Evolutionary conservation across 2,888 invertebrate genomes (phyloP), one percentile per base, ranked within the genome.

Genomic region (Apeira syringaria): DNA sequence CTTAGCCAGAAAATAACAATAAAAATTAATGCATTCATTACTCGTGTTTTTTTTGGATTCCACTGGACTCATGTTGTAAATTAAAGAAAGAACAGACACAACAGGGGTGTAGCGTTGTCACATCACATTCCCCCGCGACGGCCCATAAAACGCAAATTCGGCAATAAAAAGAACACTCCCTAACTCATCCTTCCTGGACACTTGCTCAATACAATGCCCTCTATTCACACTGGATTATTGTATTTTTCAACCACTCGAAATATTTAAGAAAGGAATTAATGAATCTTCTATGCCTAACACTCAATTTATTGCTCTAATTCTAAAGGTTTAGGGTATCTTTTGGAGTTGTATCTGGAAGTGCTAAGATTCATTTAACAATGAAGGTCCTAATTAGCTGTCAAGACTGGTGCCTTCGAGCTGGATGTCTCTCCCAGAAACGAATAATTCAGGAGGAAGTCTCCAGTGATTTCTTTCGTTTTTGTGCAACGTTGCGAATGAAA

Each of bases 341-440:
- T 62, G 58, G 43, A 43, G 47, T 44, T 60, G 47, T 47, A 48
- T 59, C 52, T 63, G 52, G 53, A 56, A 57, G 61, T 65, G 68
- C 74, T 66, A 81, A 86, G 80, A 86, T 86, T 80, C 70, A 66
- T 74, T 82, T 83, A 82, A 89, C 88, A 89, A 89, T 86, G 83
- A 82, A 72, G 74, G 74, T 71, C 70, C 85, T 89, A 89, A 89
- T 89, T 89, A 89, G 84, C 88, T 89, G 89, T 88, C 89, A 86
- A 71, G 80, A 70, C 74, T 80, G 75, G 68, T 83, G 80, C 75
- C 74, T 80, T 70, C 61, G 67, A 70, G 62, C 64, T 59, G 52
- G 46, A 62, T 69, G 80, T 79, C 83, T 81, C 74, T 82, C 76
- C 75, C 83, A 82, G 82, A 82, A 81, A 74, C 71, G 70, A 89